Base-by-base conservation (phyloP, 2,797 vertebrate species). In the Peromyscus eremicus region DNA sequence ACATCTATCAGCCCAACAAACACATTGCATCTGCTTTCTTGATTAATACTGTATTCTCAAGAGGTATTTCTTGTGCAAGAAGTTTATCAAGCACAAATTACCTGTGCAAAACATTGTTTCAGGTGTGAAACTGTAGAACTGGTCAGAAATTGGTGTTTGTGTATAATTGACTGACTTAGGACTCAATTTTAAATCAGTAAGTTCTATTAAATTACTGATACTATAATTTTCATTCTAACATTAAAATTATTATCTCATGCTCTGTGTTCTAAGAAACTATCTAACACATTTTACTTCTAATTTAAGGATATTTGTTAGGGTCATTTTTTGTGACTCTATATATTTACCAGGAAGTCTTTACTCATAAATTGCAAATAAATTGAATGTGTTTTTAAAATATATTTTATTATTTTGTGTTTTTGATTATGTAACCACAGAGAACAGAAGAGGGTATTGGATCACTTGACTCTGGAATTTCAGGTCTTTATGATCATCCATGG, bases 141-240 rank as follows among this genome's bases (percentile, higher is more conserved):
- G 87, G 91, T 70, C 23, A 91, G 16, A 68, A 55, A 84, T 23
- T n/a, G 14, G 37, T 37, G 29, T 34, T 37, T 70, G 0, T 77
- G 5, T 9, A 29, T 4, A 75, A 81, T 4, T 19, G 21, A 43
- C 55, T 92, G 12, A 19, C 40, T 8, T 60, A 25, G 0, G 34
- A 84, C 29, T 16, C 49, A 82, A 81, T 93, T 43, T 75, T 87
- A 14, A 66, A 91, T 80, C 1, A 94, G 76, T 73, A 75, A 40
- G 49, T 90, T 62, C 3, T 88, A 9, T 71, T 88, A 96, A 94
- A 70, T 49, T 16, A 90, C 86, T n/a, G 62, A 55, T 77, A 91
- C 46, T 21, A 89, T 0, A 66, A 9, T 76, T 55, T 73, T 55
- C 9, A 32, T 43, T 76, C 46, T 60, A 49, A 81, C 57, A n/a